Evolutionary conservation across 1,140 invertebrate genomes (phyloP).

Genomic region (Drosophila auraria): DNA sequence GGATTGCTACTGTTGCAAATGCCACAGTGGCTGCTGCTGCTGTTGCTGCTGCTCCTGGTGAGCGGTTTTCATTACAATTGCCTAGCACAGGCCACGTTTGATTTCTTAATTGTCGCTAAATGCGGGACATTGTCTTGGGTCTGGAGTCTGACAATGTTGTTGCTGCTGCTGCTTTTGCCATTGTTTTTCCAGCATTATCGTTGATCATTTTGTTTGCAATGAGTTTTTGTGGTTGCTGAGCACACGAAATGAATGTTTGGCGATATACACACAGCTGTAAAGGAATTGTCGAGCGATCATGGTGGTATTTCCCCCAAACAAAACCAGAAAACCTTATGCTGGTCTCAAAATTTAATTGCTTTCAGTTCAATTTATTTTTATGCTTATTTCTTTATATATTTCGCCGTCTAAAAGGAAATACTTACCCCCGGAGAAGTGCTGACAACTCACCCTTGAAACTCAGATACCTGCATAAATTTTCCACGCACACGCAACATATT

Average conservation of each 20-base stretch:
- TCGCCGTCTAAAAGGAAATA: not conserved
- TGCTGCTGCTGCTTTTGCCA: slow-evolving; percentile 11
- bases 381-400: slow-evolving; percentile 11
- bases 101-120: slow-evolving; percentile 84
- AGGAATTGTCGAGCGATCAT: slow-evolving; percentile 70
- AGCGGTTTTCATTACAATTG: slow-evolving; percentile 71
- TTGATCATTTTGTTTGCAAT: slow-evolving; percentile 76
- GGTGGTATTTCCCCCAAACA: slow-evolving; percentile 67
- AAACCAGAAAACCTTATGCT: slow-evolving; percentile 44
- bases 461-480: slow-evolving; percentile 62
- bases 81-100: slow-evolving; percentile 68
- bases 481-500: not conserved
- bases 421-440: slow-evolving; percentile 15
- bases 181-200: slow-evolving; percentile 65
- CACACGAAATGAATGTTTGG: slow-evolving; percentile 75
- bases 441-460: slow-evolving; percentile 27
- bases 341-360: slow-evolving; percentile 72
- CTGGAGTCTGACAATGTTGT: slow-evolving; percentile 26
- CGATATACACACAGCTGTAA: slow-evolving; percentile 56
- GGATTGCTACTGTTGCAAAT: slow-evolving; percentile 33
- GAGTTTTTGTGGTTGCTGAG: slow-evolving; percentile 74
- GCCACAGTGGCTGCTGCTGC: not conserved
- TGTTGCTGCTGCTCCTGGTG: slow-evolving; percentile 52
- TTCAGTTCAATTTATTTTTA: slow-evolving; percentile 71
- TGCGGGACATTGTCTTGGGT: slow-evolving; percentile 71